Evolutionary conservation across 2,888 invertebrate species (phyloP).

Genomic region (Caenorhabditis uteleia): DNA sequence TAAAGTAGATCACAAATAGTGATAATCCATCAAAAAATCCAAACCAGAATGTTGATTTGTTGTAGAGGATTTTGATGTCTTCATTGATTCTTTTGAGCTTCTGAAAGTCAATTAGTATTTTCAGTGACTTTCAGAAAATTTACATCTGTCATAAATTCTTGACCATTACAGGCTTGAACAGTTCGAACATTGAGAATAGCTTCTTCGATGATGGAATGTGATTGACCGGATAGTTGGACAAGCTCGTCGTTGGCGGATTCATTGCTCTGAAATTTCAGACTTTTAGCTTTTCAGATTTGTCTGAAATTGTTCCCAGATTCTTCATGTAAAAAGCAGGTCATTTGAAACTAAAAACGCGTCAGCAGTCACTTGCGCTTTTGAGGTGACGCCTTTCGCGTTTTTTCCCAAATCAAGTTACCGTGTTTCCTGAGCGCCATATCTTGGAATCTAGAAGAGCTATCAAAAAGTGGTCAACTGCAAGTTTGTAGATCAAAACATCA

Average conservation of each 20-base stretch:
- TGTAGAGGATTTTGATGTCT: conserved; percentile 21
- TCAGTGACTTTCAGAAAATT: background rate
- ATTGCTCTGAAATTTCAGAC: conserved; percentile 11
- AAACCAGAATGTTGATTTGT: conserved; percentile 40
- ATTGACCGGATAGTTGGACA: conserved; percentile 28
- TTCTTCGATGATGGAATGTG: conserved; percentile 45
- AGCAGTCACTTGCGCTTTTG: background rate
- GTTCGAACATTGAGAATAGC: conserved; percentile 51
- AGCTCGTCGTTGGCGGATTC: conserved; percentile 26
- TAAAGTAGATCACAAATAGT: conserved; percentile 42
- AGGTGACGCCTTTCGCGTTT: background rate
- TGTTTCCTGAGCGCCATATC: no score
- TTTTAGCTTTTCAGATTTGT: background rate
- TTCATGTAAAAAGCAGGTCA: background rate
- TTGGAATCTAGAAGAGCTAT: no score
- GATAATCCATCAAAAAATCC: conserved; percentile 53
- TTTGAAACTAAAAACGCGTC: no score
- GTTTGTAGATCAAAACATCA: no score
- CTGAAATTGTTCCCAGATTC: no score
- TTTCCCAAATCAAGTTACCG: no score
- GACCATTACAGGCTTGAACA: conserved; percentile 52
- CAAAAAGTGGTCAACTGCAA: no score
- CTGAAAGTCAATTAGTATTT: no score
- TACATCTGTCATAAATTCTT: conserved; percentile 46
- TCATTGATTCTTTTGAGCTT: conserved; percentile 24